phyloP scores from a whole-genome alignment of 2,888 invertebrate genomes.

The Cerastoderma edule region DNA sequence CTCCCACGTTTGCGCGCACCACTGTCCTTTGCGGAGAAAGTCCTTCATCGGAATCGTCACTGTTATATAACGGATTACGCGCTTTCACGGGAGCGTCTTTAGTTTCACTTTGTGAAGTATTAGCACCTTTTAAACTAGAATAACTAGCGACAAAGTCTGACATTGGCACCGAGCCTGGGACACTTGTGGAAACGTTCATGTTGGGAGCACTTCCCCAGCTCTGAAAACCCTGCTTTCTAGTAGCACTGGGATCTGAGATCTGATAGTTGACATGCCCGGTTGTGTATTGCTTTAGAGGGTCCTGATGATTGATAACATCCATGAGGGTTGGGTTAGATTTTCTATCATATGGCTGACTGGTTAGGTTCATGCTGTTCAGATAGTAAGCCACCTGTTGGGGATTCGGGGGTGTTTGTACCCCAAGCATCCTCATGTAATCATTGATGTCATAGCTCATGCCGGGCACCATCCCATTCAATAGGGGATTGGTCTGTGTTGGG shows the following conservation, averaged over 20 bases:
- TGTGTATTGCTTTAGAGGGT: conserved; percentile 38
- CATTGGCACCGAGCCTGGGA: conserved; percentile 31
- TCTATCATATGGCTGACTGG: conserved; percentile 50
- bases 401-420: conserved; percentile 67
- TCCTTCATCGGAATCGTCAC: conserved; percentile 64
- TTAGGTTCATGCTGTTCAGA: conserved; percentile 63
- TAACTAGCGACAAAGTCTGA: conserved; percentile 55
- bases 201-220: conserved; percentile 57
- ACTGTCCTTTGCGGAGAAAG: conserved; percentile 63
- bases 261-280: conserved; percentile 31
- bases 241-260: conserved; percentile 27
- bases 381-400: conserved; percentile 73
- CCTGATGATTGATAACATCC: conserved; percentile 47
- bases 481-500: conserved; percentile 43
- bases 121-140: conserved; percentile 60
- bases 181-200: conserved; percentile 24
- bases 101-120: conserved; percentile 31
- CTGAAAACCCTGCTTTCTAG: conserved; percentile 42
- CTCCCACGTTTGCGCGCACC: conserved; percentile 61
- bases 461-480: conserved; percentile 52
- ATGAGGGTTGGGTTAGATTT: conserved; percentile 51
- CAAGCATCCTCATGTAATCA: conserved; percentile 74
- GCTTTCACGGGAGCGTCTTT: conserved; percentile 33
- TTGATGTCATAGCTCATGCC: conserved; percentile 64
- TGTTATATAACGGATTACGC: conserved; percentile 56